Base-by-base conservation (phyloP, 2,888 invertebrate species). In the Heteromurus nitidus region DNA sequence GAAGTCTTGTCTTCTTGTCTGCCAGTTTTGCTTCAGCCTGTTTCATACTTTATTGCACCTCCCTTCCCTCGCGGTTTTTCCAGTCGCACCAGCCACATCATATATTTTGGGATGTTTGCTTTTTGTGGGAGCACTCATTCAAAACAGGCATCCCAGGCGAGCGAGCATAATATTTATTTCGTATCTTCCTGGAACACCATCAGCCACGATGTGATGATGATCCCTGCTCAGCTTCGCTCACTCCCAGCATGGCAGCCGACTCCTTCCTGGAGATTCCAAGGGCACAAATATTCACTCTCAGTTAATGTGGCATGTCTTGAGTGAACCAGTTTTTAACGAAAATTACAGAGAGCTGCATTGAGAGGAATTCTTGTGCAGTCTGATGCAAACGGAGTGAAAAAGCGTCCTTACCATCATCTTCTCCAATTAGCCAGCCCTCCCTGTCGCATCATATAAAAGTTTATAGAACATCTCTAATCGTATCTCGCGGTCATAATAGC, bases 1-100 rank as follows among this genome's bases (percentile, higher is more conserved):
- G 28, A 18, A 24, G 18, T n/a, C 53, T 31, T 36, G 28, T n/a
- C 58, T 55, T 47, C 47, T 62, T 60, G 58, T 24, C 58, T 55
- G 55, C 62, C 53, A 42, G 58, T 18, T 24, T 28, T 24, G 7
- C 62, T 20, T 20, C 42, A n/a, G 24, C 28, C 18, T 70, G 24
- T 42, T 62, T 62, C 62, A 60, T 22, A 72, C 28, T 62, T 72
- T 72, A 47, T 62, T 72, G 47, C 47, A 72, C 72, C 72, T 72
- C 72, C 47, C 47, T 36, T 72, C 72, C 60, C 24, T 42, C 62
- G 62, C 16, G 72, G 72, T 47, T 60, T 5, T 1, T 13, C 13
- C n/a, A 26, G 58, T 60, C 16, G 58, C 16, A 28, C 18, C 7
- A 3, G 47, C n/a, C 16, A 13, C 22, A 20, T 9, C 24, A 1